Evolutionary conservation across 2,888 invertebrate genomes (phyloP), one percentile per base, ranked within the genome.

Genomic region (Dicycla oo): DNA sequence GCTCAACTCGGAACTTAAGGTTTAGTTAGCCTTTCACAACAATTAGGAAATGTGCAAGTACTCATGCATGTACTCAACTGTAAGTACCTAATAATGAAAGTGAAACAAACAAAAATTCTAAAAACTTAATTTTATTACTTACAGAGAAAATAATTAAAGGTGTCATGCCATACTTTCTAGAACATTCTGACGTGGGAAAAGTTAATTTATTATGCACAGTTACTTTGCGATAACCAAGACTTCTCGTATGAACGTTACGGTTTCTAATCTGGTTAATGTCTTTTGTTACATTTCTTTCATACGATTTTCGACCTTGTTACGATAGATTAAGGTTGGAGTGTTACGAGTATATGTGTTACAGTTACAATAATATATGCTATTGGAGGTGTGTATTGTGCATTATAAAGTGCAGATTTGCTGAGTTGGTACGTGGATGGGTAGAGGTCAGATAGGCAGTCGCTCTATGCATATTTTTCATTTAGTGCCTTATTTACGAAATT

Each of bases 251-350:
- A 38, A 30, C 85, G 91, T 88, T 87, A 89, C 91, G 90, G 91
- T 91, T 91, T 91, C 91, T 91, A 90, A 87, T 79, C 83, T 54
- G 11, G 49, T 80, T 88, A 88, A 88, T 89, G 81, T 75, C 81
- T 83, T 87, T 85, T 84, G 85, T 87, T 84, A 68, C 26, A 62
- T 71, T 71, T 78, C 38, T 78, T 54, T 51, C 30, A 34, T 51
- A 38, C 65, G 15, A 81, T 80, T 73, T n/a, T 73, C 62, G 57
- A 34, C 66, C 73, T 62, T 84, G 69, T 57, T n/a, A 0, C 5
- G 0, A 13, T 0, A 0, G 0, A 0, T n/a, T 76, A 75, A 61
- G 61, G 65, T 60, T 67, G 43, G 26, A 56, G 40, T 38, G 18
- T 18, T 23, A 13, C 30, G 18, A 73, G 15, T 47, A n/a, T n/a